Conservation (phyloP, 2,797 vertebrate genomes). For the Pteronotus mesoamericanus region DNA sequence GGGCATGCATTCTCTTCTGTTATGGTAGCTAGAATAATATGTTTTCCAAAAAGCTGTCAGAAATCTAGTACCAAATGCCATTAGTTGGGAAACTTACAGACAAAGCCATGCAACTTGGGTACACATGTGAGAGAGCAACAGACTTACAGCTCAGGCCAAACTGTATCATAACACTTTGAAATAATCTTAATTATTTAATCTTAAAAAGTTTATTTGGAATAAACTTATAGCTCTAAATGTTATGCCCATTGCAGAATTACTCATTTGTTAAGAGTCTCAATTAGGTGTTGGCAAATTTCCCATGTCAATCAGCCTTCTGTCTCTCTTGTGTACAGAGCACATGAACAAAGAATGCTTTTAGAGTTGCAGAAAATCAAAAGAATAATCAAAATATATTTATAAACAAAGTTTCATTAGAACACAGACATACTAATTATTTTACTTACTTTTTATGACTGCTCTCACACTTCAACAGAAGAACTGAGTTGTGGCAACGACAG, state of each 20-base stretch:
- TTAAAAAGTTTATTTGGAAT: too few relatives aligned
- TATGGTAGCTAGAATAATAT: neutral
- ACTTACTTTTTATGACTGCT: neutral
- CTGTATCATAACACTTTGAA: neutral
- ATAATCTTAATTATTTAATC: neutral
- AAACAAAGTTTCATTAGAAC: neutral
- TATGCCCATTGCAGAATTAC: neutral
- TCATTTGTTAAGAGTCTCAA: neutral
- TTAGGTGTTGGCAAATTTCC: neutral
- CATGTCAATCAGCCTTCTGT: neutral
- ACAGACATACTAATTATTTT: neutral
- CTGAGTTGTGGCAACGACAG: neutral
- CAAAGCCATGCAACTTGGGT: neutral
- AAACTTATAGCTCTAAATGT: neutral
- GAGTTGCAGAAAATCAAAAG: neutral
- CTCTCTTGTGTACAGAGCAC: neutral
- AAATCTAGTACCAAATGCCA: neutral
- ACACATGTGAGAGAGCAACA: neutral
- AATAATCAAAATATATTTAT: neutral
- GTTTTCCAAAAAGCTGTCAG: neutral
- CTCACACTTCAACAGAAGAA: neutral
- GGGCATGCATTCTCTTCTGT: neutral
- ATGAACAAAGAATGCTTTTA: neutral
- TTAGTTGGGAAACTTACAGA: neutral
- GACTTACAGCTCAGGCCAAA: neutral